Conservation (phyloP, 2,888 invertebrate genomes). For the Mechanitis mazaeus region DNA sequence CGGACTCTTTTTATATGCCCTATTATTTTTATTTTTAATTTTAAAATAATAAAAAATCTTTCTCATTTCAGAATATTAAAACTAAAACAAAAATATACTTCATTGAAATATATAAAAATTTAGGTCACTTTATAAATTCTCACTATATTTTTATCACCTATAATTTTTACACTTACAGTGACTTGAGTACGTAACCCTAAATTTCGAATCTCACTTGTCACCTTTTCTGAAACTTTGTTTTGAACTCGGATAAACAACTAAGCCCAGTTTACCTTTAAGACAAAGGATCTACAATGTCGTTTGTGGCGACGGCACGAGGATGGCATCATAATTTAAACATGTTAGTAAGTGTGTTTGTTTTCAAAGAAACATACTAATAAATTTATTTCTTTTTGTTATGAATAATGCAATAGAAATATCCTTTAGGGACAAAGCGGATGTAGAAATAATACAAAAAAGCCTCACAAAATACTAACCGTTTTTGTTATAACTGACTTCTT, state of each 20-base stretch:
- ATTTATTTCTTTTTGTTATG: neutral
- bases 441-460: no score
- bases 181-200: neutral
- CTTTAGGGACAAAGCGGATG: neutral
- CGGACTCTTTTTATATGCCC: no score
- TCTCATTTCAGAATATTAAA: no score
- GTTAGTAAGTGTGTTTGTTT: conserved; percentile 6
- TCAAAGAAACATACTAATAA: conserved; percentile 1
- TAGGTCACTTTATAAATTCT: no score
- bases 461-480: no score
- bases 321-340: conserved; percentile 7
- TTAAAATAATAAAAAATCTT: no score
- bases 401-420: conserved; percentile 2
- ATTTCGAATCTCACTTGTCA: conserved; percentile 19
- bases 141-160: no score
- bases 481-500: no score
- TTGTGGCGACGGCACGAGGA: conserved; percentile 3
- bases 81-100: no score
- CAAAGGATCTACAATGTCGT: conserved; percentile 12
- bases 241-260: conserved; percentile 22
- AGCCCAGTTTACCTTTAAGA: conserved; percentile 17
- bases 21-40: no score
- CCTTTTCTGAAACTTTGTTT: conserved; percentile 17
- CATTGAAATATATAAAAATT: no score
- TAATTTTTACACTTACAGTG: neutral